Conservation (phyloP, 1,140 invertebrate species). For the Riptortus pedestris region DNA sequence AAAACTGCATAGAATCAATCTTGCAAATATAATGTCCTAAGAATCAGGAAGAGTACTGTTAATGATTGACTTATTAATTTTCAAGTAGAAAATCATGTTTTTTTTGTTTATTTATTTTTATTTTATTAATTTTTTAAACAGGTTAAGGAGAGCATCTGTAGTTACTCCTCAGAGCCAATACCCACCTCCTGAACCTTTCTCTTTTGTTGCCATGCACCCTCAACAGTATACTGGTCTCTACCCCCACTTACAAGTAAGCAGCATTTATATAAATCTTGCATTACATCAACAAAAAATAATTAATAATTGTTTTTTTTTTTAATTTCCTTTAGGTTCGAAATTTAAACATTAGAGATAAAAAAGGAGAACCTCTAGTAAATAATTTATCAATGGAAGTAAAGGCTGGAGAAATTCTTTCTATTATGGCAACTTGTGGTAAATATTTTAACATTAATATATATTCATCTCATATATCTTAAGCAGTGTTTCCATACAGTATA, state of each 20-base stretch:
- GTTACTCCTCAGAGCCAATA: conserved; percentile 17
- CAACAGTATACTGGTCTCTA: conserved; percentile 36
- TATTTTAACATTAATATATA: too few species aligned
- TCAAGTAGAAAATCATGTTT: not conserved
- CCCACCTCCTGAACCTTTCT: conserved; percentile 22
- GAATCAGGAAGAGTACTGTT: too few species aligned
- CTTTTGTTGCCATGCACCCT: conserved; percentile 26
- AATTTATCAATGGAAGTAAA: conserved; percentile 71
- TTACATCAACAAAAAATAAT: too few species aligned
- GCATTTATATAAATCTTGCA: too few species aligned
- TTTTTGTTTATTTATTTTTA: not conserved
- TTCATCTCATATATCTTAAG: too few species aligned
- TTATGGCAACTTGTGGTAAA: conserved; percentile 67
- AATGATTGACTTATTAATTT: too few species aligned
- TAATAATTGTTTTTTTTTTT: too few species aligned
- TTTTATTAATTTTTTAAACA: too few species aligned
- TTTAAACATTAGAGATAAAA: conserved; percentile 23
- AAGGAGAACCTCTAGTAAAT: conserved; percentile 45
- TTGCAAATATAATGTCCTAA: too few species aligned
- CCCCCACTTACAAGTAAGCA: conserved; percentile 50
- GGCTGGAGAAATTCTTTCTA: conserved; percentile 78
- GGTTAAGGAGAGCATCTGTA: conserved; percentile 23
- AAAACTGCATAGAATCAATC: too few species aligned
- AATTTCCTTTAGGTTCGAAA: conserved; percentile 36
- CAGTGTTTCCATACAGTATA: too few species aligned